These are phyloP conservation scores for Semnopithecus entellus DNA, from an alignment of 2,113 vertebrate genomes.

Conservation along the genomic window DNA sequence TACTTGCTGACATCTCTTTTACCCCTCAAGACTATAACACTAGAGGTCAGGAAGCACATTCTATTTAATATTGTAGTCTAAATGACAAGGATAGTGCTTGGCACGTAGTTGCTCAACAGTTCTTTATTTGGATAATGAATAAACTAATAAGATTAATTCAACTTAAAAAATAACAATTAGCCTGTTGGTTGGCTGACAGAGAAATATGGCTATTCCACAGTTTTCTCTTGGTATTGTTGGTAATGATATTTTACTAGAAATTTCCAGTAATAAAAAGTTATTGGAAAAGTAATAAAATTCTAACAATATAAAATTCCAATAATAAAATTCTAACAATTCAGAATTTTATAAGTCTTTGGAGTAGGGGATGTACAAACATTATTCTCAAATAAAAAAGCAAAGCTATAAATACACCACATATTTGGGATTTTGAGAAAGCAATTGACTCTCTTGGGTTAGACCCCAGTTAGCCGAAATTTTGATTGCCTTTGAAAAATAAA, in stretches of 20 bases:
- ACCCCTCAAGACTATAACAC: background rate
- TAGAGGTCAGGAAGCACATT: background rate
- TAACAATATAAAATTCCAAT: no score
- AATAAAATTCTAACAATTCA: background rate
- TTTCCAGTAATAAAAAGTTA: background rate
- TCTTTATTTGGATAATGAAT: background rate
- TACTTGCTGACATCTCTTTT: background rate
- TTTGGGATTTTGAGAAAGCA: background rate
- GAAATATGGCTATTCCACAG: background rate
- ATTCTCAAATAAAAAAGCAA: background rate
- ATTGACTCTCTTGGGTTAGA: background rate
- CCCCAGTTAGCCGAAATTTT: background rate
- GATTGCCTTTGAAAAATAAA: background rate
- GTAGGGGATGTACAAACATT: background rate
- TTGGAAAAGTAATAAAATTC: no score
- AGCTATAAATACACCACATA: background rate
- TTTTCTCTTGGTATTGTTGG: background rate
- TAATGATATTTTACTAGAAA: background rate
- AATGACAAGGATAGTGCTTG: background rate
- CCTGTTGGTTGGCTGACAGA: background rate
- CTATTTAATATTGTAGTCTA: background rate
- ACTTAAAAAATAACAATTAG: background rate
- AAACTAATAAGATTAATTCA: background rate
- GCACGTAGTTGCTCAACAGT: no score
- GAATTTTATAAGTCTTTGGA: background rate